Evolutionary conservation across 1,140 invertebrate species (phyloP).

Genomic region (Drosophila ambigua): DNA sequence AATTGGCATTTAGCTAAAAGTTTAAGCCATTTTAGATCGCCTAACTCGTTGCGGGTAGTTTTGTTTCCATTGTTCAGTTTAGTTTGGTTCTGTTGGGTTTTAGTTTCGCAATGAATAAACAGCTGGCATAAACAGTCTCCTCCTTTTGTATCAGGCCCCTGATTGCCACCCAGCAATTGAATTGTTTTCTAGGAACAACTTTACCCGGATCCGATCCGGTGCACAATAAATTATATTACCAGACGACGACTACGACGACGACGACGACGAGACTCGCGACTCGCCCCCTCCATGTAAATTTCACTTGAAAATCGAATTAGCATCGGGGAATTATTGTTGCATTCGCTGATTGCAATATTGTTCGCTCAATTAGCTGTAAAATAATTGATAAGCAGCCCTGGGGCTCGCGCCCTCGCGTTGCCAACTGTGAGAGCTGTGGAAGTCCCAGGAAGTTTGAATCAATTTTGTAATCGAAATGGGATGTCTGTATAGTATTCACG

Average conservation of each 20-base stretch:
- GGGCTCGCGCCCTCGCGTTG: not conserved
- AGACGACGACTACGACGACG: conserved; percentile 2
- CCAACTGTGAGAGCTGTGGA: too few relatives aligned
- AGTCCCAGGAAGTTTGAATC: conserved; percentile 20
- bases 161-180: conserved; percentile 8
- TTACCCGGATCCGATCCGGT: conserved; percentile 35
- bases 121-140: conserved; percentile 3
- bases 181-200: conserved; percentile 50
- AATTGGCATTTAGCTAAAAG: conserved; percentile 34
- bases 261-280: too few relatives aligned
- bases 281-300: conserved; percentile 33
- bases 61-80: conserved; percentile 26
- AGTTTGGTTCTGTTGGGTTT: conserved; percentile 1
- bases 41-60: not conserved
- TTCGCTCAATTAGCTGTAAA: conserved; percentile 61
- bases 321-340: conserved; percentile 32
- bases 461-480: conserved; percentile 33
- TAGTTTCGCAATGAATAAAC: conserved; percentile 30
- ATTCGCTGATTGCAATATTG: conserved; percentile 48
- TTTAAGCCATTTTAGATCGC: conserved; percentile 23
- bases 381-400: conserved; percentile 44
- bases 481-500: not conserved
- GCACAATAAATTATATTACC: conserved; percentile 43
- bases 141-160: too few relatives aligned
- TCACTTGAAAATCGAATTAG: conserved; percentile 45